Evolutionary conservation across 2,797 vertebrate genomes (phyloP).

Genomic region (Falco peregrinus): DNA sequence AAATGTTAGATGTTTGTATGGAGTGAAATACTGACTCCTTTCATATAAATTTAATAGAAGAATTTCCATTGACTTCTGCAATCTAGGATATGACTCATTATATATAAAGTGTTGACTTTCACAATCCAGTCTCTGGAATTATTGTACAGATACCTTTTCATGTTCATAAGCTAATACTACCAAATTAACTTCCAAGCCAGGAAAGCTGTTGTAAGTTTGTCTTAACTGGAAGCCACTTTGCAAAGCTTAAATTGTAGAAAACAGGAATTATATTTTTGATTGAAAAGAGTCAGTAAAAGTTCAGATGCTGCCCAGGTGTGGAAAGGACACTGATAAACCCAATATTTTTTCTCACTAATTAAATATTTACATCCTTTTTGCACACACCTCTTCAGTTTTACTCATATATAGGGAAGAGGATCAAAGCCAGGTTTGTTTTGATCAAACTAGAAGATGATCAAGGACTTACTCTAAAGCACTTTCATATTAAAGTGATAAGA

Average conservation of each 20-base stretch:
- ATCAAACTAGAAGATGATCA: neutral
- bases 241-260: neutral
- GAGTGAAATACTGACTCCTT: neutral
- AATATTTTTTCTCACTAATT: neutral
- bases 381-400: neutral
- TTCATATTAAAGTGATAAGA: neutral
- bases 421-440: slow-evolving; percentile 2
- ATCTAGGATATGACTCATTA: neutral
- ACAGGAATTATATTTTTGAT: neutral
- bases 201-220: neutral
- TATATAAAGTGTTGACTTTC: neutral
- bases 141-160: neutral
- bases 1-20: neutral
- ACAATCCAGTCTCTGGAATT: neutral
- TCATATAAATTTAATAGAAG: neutral
- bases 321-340: neutral
- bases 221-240: neutral
- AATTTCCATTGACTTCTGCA: neutral
- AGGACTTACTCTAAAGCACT: neutral
- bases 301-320: neutral
- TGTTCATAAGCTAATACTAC: neutral
- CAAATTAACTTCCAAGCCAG: neutral
- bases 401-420: neutral
- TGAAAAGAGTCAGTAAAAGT: neutral
- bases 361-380: neutral